Evolutionary conservation across 1,140 invertebrate genomes (phyloP).

Genomic region (Tetragnatha versicolor): DNA sequence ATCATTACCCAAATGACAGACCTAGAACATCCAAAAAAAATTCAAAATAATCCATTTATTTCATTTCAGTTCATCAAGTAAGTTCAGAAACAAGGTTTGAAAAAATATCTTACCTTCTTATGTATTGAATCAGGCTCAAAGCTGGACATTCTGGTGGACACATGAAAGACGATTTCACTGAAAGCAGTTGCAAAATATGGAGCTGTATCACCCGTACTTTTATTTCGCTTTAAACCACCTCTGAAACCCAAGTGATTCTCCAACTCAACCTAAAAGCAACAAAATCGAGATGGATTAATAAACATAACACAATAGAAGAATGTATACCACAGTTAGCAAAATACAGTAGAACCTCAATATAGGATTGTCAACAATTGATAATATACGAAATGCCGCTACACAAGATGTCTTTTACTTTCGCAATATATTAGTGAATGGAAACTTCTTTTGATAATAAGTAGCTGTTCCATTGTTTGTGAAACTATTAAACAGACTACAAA

Average conservation of each 20-base stretch:
- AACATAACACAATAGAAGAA: slow-evolving; percentile 1
- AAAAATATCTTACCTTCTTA: slow-evolving; percentile 76
- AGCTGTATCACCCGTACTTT: slow-evolving; percentile 87
- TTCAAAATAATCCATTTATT: neutral
- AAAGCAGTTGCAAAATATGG: slow-evolving; percentile 97
- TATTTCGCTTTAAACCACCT: slow-evolving; percentile 91
- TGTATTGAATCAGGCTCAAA: slow-evolving; percentile 79
- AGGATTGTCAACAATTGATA: neutral
- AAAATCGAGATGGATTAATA: neutral
- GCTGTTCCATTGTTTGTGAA: too few species aligned
- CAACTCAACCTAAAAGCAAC: slow-evolving; percentile 76
- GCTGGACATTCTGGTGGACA: slow-evolving; percentile 89
- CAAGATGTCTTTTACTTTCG: too few species aligned
- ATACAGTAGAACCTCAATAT: neutral
- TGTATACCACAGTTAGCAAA: neutral
- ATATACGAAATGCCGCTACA: too few species aligned
- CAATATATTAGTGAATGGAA: too few species aligned
- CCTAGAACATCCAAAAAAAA: slow-evolving; percentile 61
- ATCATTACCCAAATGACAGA: slow-evolving; percentile 96
- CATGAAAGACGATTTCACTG: slow-evolving; percentile 91
- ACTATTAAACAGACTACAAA: too few species aligned
- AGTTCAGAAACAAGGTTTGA: neutral
- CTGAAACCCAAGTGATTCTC: slow-evolving; percentile 95
- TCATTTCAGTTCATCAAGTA: neutral
- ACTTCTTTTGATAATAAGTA: too few species aligned